phyloP scores from a whole-genome alignment of 2,797 vertebrate genomes.

The Coccyzus lansbergi region DNA sequence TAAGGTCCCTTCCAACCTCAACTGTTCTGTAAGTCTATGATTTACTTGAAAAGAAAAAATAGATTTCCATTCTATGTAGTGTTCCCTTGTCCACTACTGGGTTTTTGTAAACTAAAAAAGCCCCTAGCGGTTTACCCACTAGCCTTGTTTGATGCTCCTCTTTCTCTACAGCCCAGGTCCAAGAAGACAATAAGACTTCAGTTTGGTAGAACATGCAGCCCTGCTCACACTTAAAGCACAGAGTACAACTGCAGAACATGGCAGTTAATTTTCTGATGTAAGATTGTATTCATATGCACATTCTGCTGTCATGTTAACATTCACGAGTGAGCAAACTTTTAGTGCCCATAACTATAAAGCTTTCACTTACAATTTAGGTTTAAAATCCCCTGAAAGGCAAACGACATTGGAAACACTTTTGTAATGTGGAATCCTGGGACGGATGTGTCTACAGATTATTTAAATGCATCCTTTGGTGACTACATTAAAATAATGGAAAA shows the following conservation, averaged over 20 bases:
- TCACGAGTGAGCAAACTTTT: not conserved
- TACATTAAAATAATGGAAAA: not conserved
- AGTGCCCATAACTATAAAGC: fast-evolving
- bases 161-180: not conserved
- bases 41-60: not conserved
- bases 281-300: not conserved
- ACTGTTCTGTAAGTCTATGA: too few species aligned
- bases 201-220: not conserved
- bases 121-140: not conserved
- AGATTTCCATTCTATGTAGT: not conserved
- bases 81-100: not conserved
- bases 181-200: fast-evolving
- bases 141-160: not conserved
- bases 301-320: not conserved
- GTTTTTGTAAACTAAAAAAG: not conserved
- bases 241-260: fast-evolving
- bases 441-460: not conserved
- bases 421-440: fast-evolving
- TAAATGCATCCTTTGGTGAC: not conserved
- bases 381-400: not conserved
- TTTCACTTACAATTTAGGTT: not conserved
- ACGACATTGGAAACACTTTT: fast-evolving
- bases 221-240: not conserved
- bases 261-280: not conserved
- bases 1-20: too few species aligned